Conservation (phyloP, 2,113 vertebrate genomes). For the Condylura cristata region DNA sequence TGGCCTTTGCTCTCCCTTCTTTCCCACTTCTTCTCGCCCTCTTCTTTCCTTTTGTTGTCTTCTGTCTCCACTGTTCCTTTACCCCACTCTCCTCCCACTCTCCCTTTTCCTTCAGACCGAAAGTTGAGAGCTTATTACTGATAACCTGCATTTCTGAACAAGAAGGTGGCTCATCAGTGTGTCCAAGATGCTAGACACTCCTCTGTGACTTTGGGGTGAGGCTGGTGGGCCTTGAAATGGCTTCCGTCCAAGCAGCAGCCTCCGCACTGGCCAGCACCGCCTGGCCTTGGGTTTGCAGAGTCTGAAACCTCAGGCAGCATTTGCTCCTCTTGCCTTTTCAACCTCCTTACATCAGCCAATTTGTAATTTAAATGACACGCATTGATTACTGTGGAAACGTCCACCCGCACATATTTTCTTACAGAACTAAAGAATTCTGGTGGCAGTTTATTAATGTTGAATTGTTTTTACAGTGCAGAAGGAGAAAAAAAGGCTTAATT, state of each 20-base stretch:
- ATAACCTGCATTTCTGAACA: neutral
- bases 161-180: neutral
- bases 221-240: neutral
- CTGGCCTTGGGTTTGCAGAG: neutral
- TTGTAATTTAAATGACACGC: conserved; percentile 73
- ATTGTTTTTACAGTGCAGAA: conserved; percentile 74
- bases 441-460: conserved; percentile 76
- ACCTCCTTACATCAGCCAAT: conserved; percentile 10
- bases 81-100: neutral
- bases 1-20: neutral
- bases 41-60: neutral
- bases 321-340: neutral
- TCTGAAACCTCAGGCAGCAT: neutral
- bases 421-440: conserved; percentile 75
- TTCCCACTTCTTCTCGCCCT: neutral
- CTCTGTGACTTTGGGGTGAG: neutral
- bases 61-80: neutral
- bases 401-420: conserved; percentile 70
- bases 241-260: neutral
- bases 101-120: neutral
- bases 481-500: conserved; percentile 72
- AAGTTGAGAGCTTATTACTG: neutral
- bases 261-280: neutral
- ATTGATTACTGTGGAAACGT: conserved; percentile 60
- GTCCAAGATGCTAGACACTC: neutral